Evolutionary conservation across 2,888 invertebrate genomes (phyloP).

Genomic region (Agrochola lychnidis): DNA sequence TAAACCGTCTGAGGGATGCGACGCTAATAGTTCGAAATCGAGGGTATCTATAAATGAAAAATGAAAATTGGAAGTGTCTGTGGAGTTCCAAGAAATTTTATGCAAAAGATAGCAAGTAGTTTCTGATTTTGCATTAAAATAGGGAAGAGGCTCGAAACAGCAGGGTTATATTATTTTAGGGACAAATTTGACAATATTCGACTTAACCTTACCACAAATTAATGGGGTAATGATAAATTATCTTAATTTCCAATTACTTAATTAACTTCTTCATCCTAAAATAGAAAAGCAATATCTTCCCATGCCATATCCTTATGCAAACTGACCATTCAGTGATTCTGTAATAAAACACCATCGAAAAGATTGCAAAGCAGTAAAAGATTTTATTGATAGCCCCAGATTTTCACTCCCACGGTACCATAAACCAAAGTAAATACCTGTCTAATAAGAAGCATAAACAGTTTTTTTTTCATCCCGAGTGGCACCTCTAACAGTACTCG

Average conservation of each 20-base stretch:
- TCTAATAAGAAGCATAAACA: constrained; percentile 78
- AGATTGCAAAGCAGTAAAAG: constrained; percentile 49
- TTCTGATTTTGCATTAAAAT: neutral
- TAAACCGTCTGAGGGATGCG: constrained; percentile 7
- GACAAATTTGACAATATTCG: neutral
- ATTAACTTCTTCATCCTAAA: neutral
- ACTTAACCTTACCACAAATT: neutral
- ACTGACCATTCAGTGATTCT: constrained; percentile 12
- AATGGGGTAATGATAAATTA: neutral
- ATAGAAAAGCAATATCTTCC: neutral
- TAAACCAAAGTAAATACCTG: constrained; percentile 76
- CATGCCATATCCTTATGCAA: constrained; percentile 1
- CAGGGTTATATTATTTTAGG: neutral
- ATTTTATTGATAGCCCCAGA: constrained; percentile 61
- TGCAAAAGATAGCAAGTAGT: neutral
- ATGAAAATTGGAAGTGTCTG: constrained; percentile 14
- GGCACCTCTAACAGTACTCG: constrained; percentile 78
- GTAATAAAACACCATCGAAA: constrained; percentile 50
- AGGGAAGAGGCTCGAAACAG: no score
- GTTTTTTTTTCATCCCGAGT: constrained; percentile 72
- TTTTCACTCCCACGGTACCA: constrained; percentile 72
- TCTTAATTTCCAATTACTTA: neutral
- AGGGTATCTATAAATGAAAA: constrained; percentile 18
- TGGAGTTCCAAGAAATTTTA: neutral
- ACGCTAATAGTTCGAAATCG: constrained; percentile 2